phyloP scores from a whole-genome alignment of 92 coral and sea anemone genomes.

The Umimayanthus kanabou region DNA sequence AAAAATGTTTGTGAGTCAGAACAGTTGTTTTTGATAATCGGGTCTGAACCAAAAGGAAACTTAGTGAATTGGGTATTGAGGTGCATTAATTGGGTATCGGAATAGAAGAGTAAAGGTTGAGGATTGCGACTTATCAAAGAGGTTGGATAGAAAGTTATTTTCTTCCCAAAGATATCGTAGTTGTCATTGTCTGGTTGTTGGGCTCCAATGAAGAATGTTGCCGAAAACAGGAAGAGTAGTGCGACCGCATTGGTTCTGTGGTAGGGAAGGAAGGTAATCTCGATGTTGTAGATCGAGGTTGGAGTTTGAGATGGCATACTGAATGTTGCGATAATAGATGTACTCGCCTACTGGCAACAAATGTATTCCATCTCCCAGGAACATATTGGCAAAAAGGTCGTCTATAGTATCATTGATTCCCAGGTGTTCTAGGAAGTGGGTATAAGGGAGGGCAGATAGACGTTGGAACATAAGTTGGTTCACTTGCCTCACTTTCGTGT shows the following conservation, averaged over 20 bases:
- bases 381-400: not conserved
- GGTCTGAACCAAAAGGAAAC: too few relatives aligned
- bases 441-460: not conserved
- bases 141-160: too few relatives aligned
- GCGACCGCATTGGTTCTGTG: not conserved
- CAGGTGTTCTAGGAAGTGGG: not conserved
- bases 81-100: too few relatives aligned
- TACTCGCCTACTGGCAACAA: not conserved
- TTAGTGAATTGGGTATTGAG: too few relatives aligned
- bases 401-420: too few relatives aligned
- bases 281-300: not conserved
- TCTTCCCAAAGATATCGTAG: too few relatives aligned
- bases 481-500: not conserved
- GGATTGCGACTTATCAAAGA: too few relatives aligned
- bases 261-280: not conserved
- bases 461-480: not conserved
- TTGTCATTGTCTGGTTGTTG: too few relatives aligned
- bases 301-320: not conserved
- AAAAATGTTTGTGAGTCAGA: too few relatives aligned
- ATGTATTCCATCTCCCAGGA: not conserved
- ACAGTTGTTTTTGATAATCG: too few relatives aligned
- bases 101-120: too few relatives aligned
- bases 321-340: not conserved
- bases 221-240: not conserved
- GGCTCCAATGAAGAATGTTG: too few relatives aligned